phyloP scores from a whole-genome alignment of 2,113 vertebrate species.

The Scortum barcoo region DNA sequence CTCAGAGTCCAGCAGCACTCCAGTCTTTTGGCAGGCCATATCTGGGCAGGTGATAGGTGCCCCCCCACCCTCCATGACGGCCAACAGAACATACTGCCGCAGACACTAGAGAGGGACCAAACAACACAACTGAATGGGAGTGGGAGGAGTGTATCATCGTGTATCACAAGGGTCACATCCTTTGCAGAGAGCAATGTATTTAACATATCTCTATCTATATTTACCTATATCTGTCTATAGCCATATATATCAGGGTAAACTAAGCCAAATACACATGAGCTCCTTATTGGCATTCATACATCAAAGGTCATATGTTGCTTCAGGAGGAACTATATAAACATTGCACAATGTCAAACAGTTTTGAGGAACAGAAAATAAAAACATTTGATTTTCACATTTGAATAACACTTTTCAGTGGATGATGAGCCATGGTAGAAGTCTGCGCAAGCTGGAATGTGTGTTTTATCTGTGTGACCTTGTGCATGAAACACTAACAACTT shows the following conservation, averaged over 20 bases:
- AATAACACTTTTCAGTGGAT: constrained; percentile 24
- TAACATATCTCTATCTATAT: too few relatives aligned
- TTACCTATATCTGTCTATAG: too few relatives aligned
- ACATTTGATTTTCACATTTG: constrained; percentile 1
- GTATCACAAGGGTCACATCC: background rate
- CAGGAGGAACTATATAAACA: constrained; percentile 33
- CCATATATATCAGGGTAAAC: background rate
- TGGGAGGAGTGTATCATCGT: background rate
- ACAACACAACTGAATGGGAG: background rate
- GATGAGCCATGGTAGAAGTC: background rate
- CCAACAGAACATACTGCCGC: constrained; percentile 91
- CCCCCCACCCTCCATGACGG: constrained; percentile 92
- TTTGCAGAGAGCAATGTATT: background rate
- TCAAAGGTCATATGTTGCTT: constrained; percentile 47
- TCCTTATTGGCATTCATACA: background rate
- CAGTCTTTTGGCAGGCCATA: constrained; percentile 88
- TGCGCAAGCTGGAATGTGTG: background rate
- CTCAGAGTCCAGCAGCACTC: constrained; percentile 92
- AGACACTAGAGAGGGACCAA: constrained; percentile 88
- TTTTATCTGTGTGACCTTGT: constrained; percentile 50
- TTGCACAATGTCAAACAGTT: constrained; percentile 54
- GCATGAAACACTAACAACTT: constrained; percentile 12
- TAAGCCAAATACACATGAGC: background rate
- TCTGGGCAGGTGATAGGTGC: constrained; percentile 94
- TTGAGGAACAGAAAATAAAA: constrained; percentile 54